Evolutionary conservation across 2,888 invertebrate species (phyloP).

Genomic region (Folsomia candida): DNA sequence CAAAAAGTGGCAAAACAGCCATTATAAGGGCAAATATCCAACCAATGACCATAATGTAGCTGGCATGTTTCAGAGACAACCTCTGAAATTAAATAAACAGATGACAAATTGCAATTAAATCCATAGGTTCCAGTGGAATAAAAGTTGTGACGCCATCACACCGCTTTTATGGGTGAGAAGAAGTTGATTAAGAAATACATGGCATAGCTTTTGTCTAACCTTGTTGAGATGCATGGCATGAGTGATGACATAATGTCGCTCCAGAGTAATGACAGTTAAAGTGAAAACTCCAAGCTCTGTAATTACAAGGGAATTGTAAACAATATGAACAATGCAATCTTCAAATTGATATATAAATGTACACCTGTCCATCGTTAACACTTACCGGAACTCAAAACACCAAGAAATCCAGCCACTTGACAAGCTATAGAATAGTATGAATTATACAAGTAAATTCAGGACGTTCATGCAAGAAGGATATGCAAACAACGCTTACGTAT

Average conservation of each 20-base stretch:
- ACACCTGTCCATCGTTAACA: too few relatives aligned
- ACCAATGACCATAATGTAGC: conserved; percentile 82
- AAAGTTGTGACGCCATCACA: neutral
- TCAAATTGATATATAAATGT: too few relatives aligned
- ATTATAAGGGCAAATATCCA: conserved; percentile 85
- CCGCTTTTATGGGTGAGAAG: too few relatives aligned
- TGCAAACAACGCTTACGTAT: too few relatives aligned
- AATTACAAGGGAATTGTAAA: too few relatives aligned
- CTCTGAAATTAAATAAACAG: conserved; percentile 52
- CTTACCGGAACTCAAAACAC: conserved; percentile 86
- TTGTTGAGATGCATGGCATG: conserved; percentile 97
- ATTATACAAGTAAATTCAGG: too few relatives aligned
- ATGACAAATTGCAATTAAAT: neutral
- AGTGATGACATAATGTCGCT: conserved; percentile 94
- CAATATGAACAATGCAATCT: too few relatives aligned
- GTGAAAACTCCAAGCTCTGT: conserved; percentile 94
- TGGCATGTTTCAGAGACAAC: conserved; percentile 84
- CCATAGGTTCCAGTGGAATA: neutral
- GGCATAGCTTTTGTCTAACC: conserved; percentile 27
- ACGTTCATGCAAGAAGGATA: too few relatives aligned
- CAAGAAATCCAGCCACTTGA: conserved; percentile 89
- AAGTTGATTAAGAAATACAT: too few relatives aligned
- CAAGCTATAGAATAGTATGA: too few relatives aligned
- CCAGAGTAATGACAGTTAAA: conserved; percentile 83
- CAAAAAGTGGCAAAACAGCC: conserved; percentile 84